A percentile compares a stretch with the other conserved stretches of the same genome.
These are phyloP conservation scores for Pogonomyrmex barbatus DNA, from an alignment of 1,140 invertebrate species.

Conservation along the genomic window DNA sequence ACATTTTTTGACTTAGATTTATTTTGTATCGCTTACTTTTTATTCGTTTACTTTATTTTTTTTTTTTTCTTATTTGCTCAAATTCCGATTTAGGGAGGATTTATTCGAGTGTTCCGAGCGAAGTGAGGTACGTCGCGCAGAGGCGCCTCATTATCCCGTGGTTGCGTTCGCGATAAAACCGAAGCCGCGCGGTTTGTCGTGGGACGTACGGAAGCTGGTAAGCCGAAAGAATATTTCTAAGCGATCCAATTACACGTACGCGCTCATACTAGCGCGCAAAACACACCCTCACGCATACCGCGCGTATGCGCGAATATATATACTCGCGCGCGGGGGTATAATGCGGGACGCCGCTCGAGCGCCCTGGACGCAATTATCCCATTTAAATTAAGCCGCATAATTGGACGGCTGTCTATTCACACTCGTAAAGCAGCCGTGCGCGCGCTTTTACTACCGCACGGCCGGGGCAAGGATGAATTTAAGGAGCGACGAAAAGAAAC, in stretches of 20 bases:
- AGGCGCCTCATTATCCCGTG: constrained; percentile 13
- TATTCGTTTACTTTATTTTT: background rate
- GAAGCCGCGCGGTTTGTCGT: constrained; percentile 11
- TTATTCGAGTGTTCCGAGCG: background rate
- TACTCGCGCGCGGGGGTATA: constrained; percentile 65
- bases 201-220: constrained; percentile 51
- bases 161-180: background rate
- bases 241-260: constrained; percentile 70
- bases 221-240: constrained; percentile 67
- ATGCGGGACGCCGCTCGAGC: constrained; percentile 53
- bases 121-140: background rate
- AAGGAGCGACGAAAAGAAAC: constrained; percentile 64
- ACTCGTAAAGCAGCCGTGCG: constrained; percentile 81
- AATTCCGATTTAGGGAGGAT: background rate
- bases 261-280: constrained; percentile 50
- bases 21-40: background rate
- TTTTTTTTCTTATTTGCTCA: background rate
- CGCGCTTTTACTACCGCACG: constrained; percentile 79
- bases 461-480: constrained; percentile 62
- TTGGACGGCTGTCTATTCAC: constrained; percentile 84
- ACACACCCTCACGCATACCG: constrained; percentile 47
- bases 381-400: constrained; percentile 85
- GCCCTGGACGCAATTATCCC: constrained; percentile 82
- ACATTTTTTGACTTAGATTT: background rate
- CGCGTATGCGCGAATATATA: constrained; percentile 45